phyloP scores from a whole-genome alignment of 2,113 vertebrate genomes.

The Gobio gobio region DNA sequence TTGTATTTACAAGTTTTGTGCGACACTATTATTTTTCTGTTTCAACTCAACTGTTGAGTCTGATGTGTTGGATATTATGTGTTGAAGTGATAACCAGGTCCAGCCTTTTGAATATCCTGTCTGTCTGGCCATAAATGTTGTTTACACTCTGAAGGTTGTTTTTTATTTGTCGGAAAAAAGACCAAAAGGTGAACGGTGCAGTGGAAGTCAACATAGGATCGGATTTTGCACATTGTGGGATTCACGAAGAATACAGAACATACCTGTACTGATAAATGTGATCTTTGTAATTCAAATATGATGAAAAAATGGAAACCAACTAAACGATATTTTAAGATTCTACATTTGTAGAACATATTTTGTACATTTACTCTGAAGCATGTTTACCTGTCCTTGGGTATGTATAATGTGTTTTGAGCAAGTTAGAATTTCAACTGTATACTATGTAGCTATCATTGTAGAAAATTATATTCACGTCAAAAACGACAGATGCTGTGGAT shows the following conservation, averaged over 20 bases:
- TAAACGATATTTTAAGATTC: neutral
- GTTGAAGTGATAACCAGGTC: constrained; percentile 28
- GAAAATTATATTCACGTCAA: neutral
- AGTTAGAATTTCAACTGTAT: neutral
- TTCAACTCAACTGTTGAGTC: neutral
- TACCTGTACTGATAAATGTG: neutral
- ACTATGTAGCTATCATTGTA: neutral
- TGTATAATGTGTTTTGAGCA: neutral
- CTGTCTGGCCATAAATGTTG: neutral
- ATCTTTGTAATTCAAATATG: neutral
- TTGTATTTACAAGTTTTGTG: constrained; percentile 10
- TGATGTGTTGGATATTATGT: neutral
- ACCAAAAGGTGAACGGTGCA: constrained; percentile 40
- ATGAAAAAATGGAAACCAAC: neutral
- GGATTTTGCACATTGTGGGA: constrained; percentile 19
- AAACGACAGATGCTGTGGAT: neutral
- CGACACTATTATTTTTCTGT: neutral
- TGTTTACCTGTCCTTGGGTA: neutral
- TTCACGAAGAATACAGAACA: neutral
- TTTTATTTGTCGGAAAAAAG: constrained; percentile 16
- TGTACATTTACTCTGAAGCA: constrained; percentile 19
- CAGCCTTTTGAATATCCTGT: constrained; percentile 35
- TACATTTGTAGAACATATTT: constrained; percentile 23
- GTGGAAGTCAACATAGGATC: neutral
- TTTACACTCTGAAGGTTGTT: constrained; percentile 5